Base-by-base conservation (phyloP, 1,140 invertebrate genomes). In the Caenorhabditis briggsae region DNA sequence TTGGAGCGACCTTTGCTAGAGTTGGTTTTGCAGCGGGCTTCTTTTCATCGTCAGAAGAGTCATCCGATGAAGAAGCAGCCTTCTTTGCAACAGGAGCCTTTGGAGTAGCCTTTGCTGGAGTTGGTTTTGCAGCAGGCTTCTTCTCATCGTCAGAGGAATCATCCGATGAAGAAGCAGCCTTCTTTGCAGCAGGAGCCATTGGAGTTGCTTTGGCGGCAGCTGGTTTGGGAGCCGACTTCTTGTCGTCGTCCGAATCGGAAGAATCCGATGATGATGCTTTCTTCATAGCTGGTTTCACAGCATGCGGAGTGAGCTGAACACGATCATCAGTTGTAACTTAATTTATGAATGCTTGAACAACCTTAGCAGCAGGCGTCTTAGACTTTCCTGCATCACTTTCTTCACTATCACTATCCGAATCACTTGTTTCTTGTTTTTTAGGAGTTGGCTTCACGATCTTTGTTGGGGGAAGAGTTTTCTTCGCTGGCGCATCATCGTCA, bases 231-330 rank as follows among this genome's bases (percentile, higher is more conserved):
- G 46, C 6, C 16, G 33, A 5, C 70, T 78, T 78, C 23, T 78
- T 41, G 1, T 48, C 46, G n/a, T 18, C 18, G 12, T 70, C 64
- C n/a, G 64, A 70, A 46, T 88, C 87, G 20, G 88, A 86, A 0
- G 87, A 88, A 58, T 84, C 82, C 55, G 74, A 83, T 3, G 87
- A 86, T 2, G 23, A 58, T 18, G 43, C 83, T 16, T 61, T 25
- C 46, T 85, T 88, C n/a, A n/a, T n/a, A n/a, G n/a, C n/a, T n/a
- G n/a, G n/a, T n/a, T 33, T 33, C 33, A 43, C 23, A 46, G 83
- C 87, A 33, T 83, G 56, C 23, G 88, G 70, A 5, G 70, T 87
- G 25, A 65, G 53, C 59, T 59, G 55, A 20, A 84, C 82, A 33
- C 3, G 3, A 33, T 33, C 33, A 1, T 33, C 11, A 6, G n/a